These are phyloP conservation scores for Lobophora halterata DNA, from an alignment of 2,888 invertebrate genomes.

Conservation along the genomic window DNA sequence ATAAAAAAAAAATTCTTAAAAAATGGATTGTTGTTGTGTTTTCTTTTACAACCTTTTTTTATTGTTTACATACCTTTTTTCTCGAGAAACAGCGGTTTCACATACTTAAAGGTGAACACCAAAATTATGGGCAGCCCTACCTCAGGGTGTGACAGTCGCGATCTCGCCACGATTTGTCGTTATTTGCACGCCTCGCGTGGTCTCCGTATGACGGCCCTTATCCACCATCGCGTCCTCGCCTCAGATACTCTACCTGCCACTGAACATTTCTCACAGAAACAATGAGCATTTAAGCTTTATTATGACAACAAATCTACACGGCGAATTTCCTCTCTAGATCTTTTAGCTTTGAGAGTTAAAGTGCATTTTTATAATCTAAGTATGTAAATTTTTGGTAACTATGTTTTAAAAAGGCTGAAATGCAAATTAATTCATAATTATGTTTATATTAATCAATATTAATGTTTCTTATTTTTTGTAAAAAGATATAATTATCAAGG, in stretches of 20 bases:
- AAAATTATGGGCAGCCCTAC: conserved; percentile 15
- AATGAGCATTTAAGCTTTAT: conserved; percentile 74
- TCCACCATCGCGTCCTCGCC: conserved; percentile 69
- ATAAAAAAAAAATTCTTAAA: too few relatives aligned
- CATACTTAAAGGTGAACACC: neutral
- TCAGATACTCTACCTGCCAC: conserved; percentile 52
- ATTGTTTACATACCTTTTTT: too few relatives aligned
- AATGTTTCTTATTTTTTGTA: too few relatives aligned
- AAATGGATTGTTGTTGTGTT: too few relatives aligned
- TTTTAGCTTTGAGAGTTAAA: conserved; percentile 11
- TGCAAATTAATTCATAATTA: neutral
- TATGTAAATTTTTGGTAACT: too few relatives aligned
- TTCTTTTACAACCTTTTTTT: too few relatives aligned
- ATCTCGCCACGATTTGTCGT: conserved; percentile 72
- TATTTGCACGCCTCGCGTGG: conserved; percentile 54
- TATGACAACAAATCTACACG: conserved; percentile 54
- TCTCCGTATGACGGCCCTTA: conserved; percentile 65
- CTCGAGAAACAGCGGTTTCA: neutral
- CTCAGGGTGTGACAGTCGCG: conserved; percentile 36
- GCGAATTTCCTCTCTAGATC: conserved; percentile 29
- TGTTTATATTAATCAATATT: too few relatives aligned
- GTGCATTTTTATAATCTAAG: too few relatives aligned
- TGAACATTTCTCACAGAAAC: conserved; percentile 72
- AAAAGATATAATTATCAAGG: too few relatives aligned
- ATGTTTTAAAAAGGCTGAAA: too few relatives aligned